Evolutionary conservation across 1,140 invertebrate species (phyloP), one percentile per base, ranked within the genome.

Genomic region (Antheraea mylitta): DNA sequence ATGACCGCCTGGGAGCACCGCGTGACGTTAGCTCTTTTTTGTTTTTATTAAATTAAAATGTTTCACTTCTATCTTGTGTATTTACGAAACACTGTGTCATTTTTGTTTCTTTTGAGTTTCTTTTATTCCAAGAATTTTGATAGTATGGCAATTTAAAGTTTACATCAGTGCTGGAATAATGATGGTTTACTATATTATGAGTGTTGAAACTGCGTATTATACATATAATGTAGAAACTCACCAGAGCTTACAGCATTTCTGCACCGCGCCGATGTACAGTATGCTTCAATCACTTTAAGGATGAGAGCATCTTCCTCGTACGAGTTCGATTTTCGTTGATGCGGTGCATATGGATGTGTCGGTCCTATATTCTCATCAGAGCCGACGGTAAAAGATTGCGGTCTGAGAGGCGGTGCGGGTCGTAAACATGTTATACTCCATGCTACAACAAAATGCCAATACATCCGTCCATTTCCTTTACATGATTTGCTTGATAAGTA

Each of bases 281-380:
- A 99, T 0, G 97, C 96, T 93, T 99, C 98, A 69, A 99, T 98
- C 58, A 99, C 97, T 85, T 97, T 96, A 67, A 99, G 91, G 80
- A 99, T 97, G 66, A 97, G 93, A n/a, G 97, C 97, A 92, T 99
- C 98, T 85, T 99, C 98, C 90, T 99, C 97, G 91, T 96, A 97
- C 11, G 92, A 89, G 85, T 94, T 89, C 82, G 93, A 89, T 90
- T 93, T 92, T 72, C 93, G 80, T 71, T 92, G 89, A 70, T 89
- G 82, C 67, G 92, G 88, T 53, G 92, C 87, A 86, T 93, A 89
- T 78, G 88, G 75, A 81, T 92, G 81, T 78, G 93, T 85, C 73
- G 93, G 81, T 19, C 92, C 83, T 71, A 92, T 86, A 86, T 88
- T 89, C 65, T 91, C 90, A 69, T 91, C 90, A 16, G 86, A 87